A percentile compares a stretch with the other conserved stretches of the same genome.
Conservation (phyloP, 2,797 vertebrate species). For the Ctenochaetus hawaiiensis region DNA sequence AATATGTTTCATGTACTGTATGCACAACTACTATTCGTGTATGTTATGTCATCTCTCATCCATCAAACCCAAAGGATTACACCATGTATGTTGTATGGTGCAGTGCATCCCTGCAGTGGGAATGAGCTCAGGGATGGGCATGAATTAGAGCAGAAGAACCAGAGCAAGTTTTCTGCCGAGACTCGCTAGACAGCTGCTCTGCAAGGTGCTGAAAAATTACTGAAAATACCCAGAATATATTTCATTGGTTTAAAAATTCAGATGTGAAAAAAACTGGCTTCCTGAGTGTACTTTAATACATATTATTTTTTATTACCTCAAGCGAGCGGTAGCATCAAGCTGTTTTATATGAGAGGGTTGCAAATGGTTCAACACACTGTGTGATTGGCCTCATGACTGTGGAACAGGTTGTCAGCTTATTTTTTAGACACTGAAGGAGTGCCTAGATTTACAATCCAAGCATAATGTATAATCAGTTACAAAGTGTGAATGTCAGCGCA, state of each 20-base stretch:
- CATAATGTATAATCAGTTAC: not conserved
- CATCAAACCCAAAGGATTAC: constrained; percentile 52
- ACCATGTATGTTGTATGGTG: constrained; percentile 38
- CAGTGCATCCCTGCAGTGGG: constrained; percentile 31
- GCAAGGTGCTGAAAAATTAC: constrained; percentile 16
- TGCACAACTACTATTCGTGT: constrained; percentile 16
- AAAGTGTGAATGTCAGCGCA: not conserved
- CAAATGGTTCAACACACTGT: not conserved
- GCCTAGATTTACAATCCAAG: not conserved
- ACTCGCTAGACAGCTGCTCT: constrained; percentile 52
- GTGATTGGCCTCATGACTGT: not conserved
- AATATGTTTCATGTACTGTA: constrained; percentile 36
- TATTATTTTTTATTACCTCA: not conserved
- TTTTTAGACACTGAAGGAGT: not conserved
- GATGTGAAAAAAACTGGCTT: constrained; percentile 2
- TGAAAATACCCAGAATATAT: constrained; percentile 2
- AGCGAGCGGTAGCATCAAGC: no score
- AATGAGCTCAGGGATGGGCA: constrained; percentile 47
- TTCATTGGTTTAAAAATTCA: constrained; percentile 23
- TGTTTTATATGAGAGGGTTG: not conserved
- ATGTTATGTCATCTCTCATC: constrained; percentile 48
- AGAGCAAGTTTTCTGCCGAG: constrained; percentile 51
- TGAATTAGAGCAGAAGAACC: constrained; percentile 80
- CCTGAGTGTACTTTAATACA: not conserved
- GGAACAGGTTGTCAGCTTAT: not conserved